Percentiles rank a stretch among this genome's conserved stretches.
Evolutionary conservation across 2,113 vertebrate genomes (phyloP).

Genomic region (Mormoops blainvillei): DNA sequence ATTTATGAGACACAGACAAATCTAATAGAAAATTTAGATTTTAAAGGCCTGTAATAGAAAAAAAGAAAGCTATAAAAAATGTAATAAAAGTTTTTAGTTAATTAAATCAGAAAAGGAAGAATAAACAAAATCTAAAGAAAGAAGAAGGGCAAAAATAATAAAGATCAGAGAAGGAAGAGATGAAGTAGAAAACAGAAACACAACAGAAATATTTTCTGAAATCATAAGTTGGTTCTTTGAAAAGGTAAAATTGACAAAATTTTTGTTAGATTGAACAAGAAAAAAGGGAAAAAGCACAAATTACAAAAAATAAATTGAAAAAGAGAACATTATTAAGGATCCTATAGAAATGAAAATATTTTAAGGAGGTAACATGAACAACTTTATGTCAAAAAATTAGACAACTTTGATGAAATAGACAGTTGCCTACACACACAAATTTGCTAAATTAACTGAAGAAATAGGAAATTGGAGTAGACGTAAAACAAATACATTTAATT

Average conservation of each 20-base stretch:
- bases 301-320: not conserved
- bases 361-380: not conserved
- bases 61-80: not conserved
- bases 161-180: not conserved
- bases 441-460: not conserved
- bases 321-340: not conserved
- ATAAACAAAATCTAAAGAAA: not conserved
- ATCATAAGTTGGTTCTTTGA: not conserved
- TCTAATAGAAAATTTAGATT: not conserved
- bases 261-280: not conserved
- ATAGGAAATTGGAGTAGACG: not conserved
- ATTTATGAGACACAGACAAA: not conserved
- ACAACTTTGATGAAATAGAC: not conserved
- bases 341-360: not conserved
- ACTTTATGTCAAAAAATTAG: not conserved
- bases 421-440: not conserved
- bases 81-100: not conserved
- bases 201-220: not conserved
- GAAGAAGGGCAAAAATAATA: not conserved
- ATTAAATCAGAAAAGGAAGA: not conserved
- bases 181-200: not conserved
- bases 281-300: not conserved
- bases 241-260: not conserved
- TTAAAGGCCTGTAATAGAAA: not conserved
- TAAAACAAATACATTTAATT: not conserved